A percentile compares a stretch with the other conserved stretches of the same genome.
Evolutionary conservation across 2,797 vertebrate species (phyloP).

Genomic region (Pipistrellus pygmaeus): DNA sequence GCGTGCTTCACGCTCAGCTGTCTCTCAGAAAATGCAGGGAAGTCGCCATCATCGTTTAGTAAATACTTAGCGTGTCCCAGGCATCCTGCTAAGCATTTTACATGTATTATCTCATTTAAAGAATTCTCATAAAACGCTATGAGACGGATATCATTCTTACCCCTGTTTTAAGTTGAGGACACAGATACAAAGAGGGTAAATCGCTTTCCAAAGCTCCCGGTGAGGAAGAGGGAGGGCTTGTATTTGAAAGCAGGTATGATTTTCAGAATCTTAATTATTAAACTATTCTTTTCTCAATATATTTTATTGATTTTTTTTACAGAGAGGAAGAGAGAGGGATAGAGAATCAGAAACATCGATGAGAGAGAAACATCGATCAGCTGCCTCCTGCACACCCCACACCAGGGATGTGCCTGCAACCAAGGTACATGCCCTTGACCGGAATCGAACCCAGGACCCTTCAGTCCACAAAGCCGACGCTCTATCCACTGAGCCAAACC

Average conservation of each 20-base stretch:
- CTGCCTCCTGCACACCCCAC: no score
- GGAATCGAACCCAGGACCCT: no score
- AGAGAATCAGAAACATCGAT: no score
- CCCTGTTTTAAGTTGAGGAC: not conserved
- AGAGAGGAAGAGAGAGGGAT: no score
- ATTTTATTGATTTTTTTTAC: no score
- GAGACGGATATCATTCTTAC: not conserved
- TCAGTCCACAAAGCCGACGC: no score
- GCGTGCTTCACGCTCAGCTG: not conserved
- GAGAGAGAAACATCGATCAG: no score
- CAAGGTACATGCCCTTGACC: no score
- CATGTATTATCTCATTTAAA: not conserved
- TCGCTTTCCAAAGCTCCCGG: not conserved
- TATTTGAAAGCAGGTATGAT: not conserved
- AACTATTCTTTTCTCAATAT: not conserved
- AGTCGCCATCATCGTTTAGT: not conserved
- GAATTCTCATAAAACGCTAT: not conserved
- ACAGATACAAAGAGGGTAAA: not conserved
- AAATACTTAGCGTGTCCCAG: not conserved
- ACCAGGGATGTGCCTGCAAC: no score
- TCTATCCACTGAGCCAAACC: no score
- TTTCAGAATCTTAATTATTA: not conserved
- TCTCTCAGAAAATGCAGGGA: not conserved
- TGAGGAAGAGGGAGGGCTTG: not conserved
- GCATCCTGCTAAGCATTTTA: not conserved